Base-by-base conservation (phyloP, 1,140 invertebrate genomes). In the Phenacoccus solenopsis region DNA sequence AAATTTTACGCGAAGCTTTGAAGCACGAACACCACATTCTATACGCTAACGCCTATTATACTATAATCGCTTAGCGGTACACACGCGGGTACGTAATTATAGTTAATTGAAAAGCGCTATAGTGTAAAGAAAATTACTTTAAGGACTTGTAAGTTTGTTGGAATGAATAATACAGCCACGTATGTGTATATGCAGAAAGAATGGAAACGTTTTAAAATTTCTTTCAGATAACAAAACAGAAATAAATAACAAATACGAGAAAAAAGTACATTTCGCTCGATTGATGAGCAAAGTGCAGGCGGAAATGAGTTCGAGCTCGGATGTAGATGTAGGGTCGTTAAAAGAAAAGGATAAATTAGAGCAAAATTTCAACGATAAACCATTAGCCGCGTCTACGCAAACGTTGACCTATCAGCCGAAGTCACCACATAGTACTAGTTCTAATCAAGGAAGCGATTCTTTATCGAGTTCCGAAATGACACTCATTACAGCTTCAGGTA, bases 221-320 rank as follows among this genome's bases (percentile, higher is more conserved):
- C 12, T 64, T 64, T 64, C 59, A 64, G 59, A 64, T 59, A 64
- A 64, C 38, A 64, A 64, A 64, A 67, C 59, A n/a, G 71, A 71
- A 57, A 71, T 69, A 13, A 70, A 67, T 71, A 38, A 83, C 82
- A 28, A 88, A 87, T 77, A 87, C 67, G 87, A 88, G 74, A 88
- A 88, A 77, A 88, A 88, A 78, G 88, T 90, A 0, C 88, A 87
- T 0, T 90, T 90, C 76, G 88, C 88, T 7, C 81, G 87, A 72
- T 77, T 90, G 28, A 77, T 89, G 24, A 87, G 86, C 74, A 88
- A 85, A 79, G 86, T 89, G 2, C 87, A 86, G 21, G 85, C 85
- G 21, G 87, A 88, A 80, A 87, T 88, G 84, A 86, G 86, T 82
- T 86, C 84, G 72, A 85, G 85, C 27, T 86, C 85, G 0, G 86